A percentile compares a stretch with the other conserved stretches of the same genome.
phyloP scores from a whole-genome alignment of 2,797 vertebrate species.

The Morus bassanus region DNA sequence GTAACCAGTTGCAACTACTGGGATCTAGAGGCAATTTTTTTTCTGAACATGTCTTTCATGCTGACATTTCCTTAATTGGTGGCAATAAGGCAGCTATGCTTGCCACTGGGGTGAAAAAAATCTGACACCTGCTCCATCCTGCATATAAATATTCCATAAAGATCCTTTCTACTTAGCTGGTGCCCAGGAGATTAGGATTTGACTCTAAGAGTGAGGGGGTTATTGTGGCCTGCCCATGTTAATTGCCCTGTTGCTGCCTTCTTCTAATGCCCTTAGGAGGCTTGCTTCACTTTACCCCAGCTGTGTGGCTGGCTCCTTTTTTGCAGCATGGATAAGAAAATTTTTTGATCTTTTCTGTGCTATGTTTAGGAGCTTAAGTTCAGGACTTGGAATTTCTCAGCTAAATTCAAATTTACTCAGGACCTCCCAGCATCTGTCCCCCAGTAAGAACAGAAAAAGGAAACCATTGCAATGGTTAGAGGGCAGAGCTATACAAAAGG shows the following conservation, averaged over 20 bases:
- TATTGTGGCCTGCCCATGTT: background rate
- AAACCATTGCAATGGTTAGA: background rate
- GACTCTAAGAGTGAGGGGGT: background rate
- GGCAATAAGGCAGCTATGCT: background rate
- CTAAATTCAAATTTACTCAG: background rate
- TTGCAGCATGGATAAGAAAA: background rate
- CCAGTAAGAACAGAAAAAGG: constrained; percentile 1
- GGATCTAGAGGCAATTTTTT: background rate
- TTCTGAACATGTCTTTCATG: background rate
- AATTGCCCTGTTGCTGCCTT: background rate
- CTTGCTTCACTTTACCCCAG: background rate
- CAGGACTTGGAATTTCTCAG: background rate
- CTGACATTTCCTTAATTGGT: constrained; percentile 26
- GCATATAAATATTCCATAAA: background rate
- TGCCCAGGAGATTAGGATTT: background rate
- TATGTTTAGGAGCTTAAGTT: background rate
- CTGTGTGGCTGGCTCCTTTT: background rate
- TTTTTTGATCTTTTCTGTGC: background rate
- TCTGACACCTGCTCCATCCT: constrained; percentile 2
- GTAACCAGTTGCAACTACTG: constrained; percentile 13
- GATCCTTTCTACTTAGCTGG: background rate
- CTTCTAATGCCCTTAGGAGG: background rate
- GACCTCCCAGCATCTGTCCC: background rate
- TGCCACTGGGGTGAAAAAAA: constrained; percentile 4
- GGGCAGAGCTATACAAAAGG: constrained; percentile 35